phyloP scores from a whole-genome alignment of 1,140 invertebrate genomes.

The Tribolium castaneum region DNA sequence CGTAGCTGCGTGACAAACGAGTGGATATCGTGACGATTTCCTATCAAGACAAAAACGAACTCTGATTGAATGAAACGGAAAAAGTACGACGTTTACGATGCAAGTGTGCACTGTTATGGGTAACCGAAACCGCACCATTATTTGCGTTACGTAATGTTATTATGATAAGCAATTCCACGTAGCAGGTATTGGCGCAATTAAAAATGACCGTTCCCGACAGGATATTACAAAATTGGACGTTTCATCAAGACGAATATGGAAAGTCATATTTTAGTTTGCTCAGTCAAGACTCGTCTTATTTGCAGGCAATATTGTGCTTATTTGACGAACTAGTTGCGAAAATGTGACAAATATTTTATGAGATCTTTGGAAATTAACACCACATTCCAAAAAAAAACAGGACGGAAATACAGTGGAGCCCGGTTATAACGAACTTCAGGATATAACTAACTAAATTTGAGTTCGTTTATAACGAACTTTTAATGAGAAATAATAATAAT shows the following conservation, averaged over 20 bases:
- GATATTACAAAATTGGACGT: background rate
- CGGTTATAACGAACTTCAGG: too few species aligned
- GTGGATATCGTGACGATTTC: slow-evolving; percentile 37
- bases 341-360: background rate
- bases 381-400: background rate
- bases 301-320: background rate
- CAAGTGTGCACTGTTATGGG: background rate
- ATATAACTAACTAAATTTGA: too few species aligned
- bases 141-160: background rate
- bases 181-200: background rate
- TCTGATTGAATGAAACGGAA: slow-evolving; percentile 37
- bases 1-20: slow-evolving; percentile 27
- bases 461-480: too few species aligned
- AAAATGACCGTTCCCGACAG: background rate
- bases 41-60: slow-evolving; percentile 3
- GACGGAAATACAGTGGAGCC: too few species aligned
- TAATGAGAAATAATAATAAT: too few species aligned
- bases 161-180: background rate
- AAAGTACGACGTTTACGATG: slow-evolving; percentile 19
- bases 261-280: background rate
- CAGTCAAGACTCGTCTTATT: background rate
- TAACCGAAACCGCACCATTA: background rate
- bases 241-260: background rate
- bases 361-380: background rate
- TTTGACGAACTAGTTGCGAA: background rate